Evolutionary conservation across 1,140 invertebrate genomes (phyloP).

Genomic region (Leptinotarsa lineolata): DNA sequence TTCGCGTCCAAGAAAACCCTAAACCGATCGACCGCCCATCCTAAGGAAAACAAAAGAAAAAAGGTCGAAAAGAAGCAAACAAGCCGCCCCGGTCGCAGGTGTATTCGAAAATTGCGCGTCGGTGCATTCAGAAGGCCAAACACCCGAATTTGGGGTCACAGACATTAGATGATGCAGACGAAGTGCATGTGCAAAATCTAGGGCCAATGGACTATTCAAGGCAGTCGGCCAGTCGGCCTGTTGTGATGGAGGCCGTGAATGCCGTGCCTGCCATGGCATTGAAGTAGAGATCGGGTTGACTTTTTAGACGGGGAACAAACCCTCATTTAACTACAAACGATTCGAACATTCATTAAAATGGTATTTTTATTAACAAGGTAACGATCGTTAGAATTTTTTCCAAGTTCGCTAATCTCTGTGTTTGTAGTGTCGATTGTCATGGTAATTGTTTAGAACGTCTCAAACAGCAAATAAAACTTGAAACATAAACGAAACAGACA

Average conservation of each 20-base stretch:
- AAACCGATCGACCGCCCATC: not conserved
- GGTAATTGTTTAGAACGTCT: too few relatives aligned
- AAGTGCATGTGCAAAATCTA: conserved; percentile 49
- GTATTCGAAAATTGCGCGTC: conserved; percentile 12
- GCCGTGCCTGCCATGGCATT: not conserved
- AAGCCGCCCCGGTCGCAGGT: not conserved
- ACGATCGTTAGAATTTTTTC: too few relatives aligned
- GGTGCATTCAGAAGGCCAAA: conserved; percentile 47
- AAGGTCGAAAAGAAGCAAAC: not conserved
- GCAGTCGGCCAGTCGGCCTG: conserved; percentile 49
- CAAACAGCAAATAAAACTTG: too few relatives aligned
- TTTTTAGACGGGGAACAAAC: too few relatives aligned
- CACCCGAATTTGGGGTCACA: conserved; percentile 52
- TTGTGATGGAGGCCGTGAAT: conserved; percentile 15
- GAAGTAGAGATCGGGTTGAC: too few relatives aligned
- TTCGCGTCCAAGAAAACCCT: not conserved
- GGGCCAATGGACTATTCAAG: conserved; percentile 54
- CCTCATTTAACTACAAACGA: too few relatives aligned
- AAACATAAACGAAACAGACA: too few relatives aligned
- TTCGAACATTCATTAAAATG: too few relatives aligned
- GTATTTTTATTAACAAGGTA: too few relatives aligned
- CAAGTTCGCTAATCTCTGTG: too few relatives aligned
- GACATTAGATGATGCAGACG: conserved; percentile 52
- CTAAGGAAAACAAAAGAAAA: not conserved
- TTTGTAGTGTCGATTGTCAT: too few relatives aligned